These are phyloP conservation scores for Oryctes rhinoceros DNA, from an alignment of 1,140 invertebrate genomes.

Conservation along the genomic window DNA sequence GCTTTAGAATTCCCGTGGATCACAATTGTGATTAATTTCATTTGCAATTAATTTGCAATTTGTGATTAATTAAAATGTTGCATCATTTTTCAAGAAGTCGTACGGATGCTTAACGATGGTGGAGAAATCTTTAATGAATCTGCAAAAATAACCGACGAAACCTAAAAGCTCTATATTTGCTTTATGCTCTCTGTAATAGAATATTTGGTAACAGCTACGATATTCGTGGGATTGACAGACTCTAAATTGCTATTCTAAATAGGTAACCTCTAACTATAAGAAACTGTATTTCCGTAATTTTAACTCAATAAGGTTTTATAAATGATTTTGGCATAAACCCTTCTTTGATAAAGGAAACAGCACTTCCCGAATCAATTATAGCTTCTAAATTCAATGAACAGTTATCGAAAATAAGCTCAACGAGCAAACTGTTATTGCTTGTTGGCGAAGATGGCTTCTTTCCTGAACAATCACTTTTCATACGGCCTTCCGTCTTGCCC, in stretches of 20 bases:
- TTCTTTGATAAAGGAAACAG: background rate
- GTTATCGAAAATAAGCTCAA: too few relatives aligned
- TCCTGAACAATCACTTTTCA: too few relatives aligned
- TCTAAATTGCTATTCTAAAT: slow-evolving; percentile 40
- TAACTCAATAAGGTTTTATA: too few relatives aligned
- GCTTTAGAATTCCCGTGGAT: slow-evolving; percentile 1
- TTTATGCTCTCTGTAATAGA: slow-evolving; percentile 14
- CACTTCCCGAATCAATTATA: background rate
- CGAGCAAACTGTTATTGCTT: too few relatives aligned
- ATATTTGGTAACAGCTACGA: too few relatives aligned
- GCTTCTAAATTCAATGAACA: too few relatives aligned
- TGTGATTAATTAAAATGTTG: background rate
- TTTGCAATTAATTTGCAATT: too few relatives aligned
- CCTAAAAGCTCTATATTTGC: slow-evolving; percentile 39
- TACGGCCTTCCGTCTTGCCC: background rate
- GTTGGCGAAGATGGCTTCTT: too few relatives aligned
- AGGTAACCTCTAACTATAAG: slow-evolving; percentile 32
- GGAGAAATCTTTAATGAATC: slow-evolving; percentile 31
- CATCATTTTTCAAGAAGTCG: background rate
- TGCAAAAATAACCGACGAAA: slow-evolving; percentile 35
- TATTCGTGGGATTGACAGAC: background rate
- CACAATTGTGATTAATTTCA: too few relatives aligned
- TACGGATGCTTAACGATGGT: slow-evolving; percentile 30
- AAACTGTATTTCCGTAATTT: slow-evolving; percentile 38
- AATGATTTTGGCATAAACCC: background rate